Conservation (phyloP, 2,888 invertebrate genomes). For the Pimpla rufipes region DNA sequence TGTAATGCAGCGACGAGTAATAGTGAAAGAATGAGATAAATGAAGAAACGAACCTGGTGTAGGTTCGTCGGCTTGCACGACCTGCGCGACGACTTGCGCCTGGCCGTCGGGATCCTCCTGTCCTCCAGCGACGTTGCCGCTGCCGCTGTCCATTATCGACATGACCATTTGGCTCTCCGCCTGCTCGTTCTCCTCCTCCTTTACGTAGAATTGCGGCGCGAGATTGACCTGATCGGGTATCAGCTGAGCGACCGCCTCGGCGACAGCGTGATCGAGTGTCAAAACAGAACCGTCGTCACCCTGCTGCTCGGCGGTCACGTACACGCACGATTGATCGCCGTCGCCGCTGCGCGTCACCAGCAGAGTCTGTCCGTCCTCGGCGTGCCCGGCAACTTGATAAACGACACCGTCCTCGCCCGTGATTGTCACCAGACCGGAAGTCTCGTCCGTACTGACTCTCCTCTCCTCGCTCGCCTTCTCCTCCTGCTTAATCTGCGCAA, state of each 20-base stretch:
- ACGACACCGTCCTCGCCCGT: conserved; percentile 94
- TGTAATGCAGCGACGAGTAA: too few relatives aligned
- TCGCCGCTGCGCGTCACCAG: conserved; percentile 91
- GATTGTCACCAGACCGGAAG: conserved; percentile 90
- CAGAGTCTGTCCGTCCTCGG: conserved; percentile 92
- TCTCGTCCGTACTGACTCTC: conserved; percentile 84
- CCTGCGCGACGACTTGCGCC: conserved; percentile 94
- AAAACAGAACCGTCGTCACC: conserved; percentile 87
- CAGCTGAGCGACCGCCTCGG: conserved; percentile 87
- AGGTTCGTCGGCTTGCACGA: conserved; percentile 93
- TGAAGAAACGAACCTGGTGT: conserved; percentile 89
- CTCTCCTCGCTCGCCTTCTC: conserved; percentile 88
- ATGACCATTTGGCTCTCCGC: conserved; percentile 85
- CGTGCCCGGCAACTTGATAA: conserved; percentile 93
- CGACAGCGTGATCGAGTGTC: conserved; percentile 87
- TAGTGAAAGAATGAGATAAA: too few relatives aligned
- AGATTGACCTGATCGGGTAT: conserved; percentile 86
- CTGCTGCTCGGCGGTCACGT: conserved; percentile 88
- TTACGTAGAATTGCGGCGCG: conserved; percentile 84
- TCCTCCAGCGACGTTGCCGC: conserved; percentile 77
- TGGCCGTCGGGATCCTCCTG: conserved; percentile 85
- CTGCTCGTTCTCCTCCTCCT: conserved; percentile 82
- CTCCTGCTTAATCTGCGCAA: conserved; percentile 81
- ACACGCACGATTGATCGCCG: conserved; percentile 91
- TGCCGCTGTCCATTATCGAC: conserved; percentile 84